Evolutionary conservation across 2,888 invertebrate species (phyloP).

Genomic region (Lasioglossum leucozonium): DNA sequence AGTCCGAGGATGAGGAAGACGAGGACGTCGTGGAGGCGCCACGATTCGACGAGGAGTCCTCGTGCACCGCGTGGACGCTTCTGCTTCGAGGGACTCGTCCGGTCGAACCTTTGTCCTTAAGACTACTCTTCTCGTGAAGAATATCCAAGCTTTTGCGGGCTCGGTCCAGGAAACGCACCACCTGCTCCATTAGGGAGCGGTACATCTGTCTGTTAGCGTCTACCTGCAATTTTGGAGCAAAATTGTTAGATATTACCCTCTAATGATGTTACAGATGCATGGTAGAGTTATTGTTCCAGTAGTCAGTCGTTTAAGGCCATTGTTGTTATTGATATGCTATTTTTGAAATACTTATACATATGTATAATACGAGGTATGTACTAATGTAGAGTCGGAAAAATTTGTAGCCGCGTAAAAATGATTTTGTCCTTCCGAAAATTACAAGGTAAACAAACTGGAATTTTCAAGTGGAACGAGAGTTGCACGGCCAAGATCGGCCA

Average conservation of each 20-base stretch:
- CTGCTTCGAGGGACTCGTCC: conserved; percentile 85
- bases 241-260: not conserved
- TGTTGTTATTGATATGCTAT: too few relatives aligned
- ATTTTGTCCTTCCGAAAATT: not conserved
- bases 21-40: conserved; percentile 54
- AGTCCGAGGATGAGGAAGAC: conserved; percentile 58
- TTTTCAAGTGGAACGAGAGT: not conserved
- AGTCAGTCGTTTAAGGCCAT: too few relatives aligned
- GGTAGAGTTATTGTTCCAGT: too few relatives aligned
- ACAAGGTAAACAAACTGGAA: not conserved
- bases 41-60: conserved; percentile 71
- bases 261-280: too few relatives aligned
- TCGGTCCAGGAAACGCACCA: conserved; percentile 89
- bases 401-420: not conserved
- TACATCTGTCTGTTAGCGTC: conserved; percentile 91
- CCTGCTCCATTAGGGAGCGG: conserved; percentile 89
- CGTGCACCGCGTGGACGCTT: conserved; percentile 85
- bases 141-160: conserved; percentile 88
- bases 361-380: not conserved
- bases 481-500: not conserved
- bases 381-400: not conserved
- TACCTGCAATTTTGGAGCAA: conserved; percentile 85
- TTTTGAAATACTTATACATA: too few relatives aligned
- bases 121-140: conserved; percentile 81
- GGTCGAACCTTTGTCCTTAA: conserved; percentile 74